A percentile compares a stretch with the other conserved stretches of the same genome.
Conservation (phyloP, 2,113 vertebrate genomes). For the Zosterops pallidus region DNA sequence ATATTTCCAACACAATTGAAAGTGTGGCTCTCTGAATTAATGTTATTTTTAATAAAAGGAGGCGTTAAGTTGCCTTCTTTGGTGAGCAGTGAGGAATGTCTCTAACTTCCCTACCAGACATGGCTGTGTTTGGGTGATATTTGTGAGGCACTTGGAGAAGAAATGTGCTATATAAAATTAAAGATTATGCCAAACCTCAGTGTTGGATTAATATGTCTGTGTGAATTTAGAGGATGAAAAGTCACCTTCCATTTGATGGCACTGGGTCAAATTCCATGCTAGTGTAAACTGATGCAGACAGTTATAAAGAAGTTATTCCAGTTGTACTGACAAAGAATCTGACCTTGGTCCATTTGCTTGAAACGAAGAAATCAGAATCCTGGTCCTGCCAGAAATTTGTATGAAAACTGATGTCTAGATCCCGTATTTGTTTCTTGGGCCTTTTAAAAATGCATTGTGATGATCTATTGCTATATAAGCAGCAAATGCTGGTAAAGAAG, state of each 20-base stretch:
- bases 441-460: not conserved
- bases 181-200: conserved; percentile 58
- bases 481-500: not conserved
- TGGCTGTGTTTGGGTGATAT: conserved; percentile 22
- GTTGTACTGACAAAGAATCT: conserved; percentile 23
- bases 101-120: conserved; percentile 50
- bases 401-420: not conserved
- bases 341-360: not conserved
- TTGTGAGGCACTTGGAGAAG: conserved; percentile 49
- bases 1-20: conserved; percentile 62
- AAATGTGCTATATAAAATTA: conserved; percentile 50
- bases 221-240: conserved; percentile 53
- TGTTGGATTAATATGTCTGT: conserved; percentile 34
- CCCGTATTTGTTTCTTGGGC: not conserved
- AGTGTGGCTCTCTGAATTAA: conserved; percentile 33
- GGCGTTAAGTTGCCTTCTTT: conserved; percentile 52
- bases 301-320: conserved; percentile 28
- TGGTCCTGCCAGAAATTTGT: not conserved
- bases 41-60: conserved; percentile 64
- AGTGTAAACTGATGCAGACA: conserved; percentile 31
- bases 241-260: conserved; percentile 37
- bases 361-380: not conserved
- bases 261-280: conserved; percentile 31
- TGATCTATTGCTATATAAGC: not conserved
- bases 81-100: conserved; percentile 46